Base-by-base conservation (phyloP, 2,888 invertebrate genomes). In the Aspidapion aeneum region DNA sequence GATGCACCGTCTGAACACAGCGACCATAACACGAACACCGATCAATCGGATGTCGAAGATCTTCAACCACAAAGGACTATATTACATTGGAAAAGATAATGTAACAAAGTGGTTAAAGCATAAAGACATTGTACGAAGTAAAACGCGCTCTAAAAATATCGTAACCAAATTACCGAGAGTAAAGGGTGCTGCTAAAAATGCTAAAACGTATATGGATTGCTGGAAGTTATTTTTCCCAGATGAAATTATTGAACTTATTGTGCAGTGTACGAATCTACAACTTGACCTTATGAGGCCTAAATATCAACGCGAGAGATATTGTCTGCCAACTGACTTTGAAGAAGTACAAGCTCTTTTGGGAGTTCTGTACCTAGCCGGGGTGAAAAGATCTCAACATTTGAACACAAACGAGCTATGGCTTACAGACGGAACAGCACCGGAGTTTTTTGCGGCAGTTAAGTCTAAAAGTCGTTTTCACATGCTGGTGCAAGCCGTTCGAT, bases 261-360 rank as follows among this genome's bases (percentile, higher is more conserved):
- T 19, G 17, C 19, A 59, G 50, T 59, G 18, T 21, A 59, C 59
- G 19, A 59, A 59, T 51, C n/a, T 21, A 9, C 9, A 59, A 58
- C 57, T 67, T 48, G 67, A 68, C 21, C 16, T n/a, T 21, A 59
- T 59, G 12, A 2, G 57, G 48, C 17, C n/a, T 9, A 64, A 70
- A 61, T 69, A 68, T 66, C 18, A 57, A 55, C 51, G 67, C 57
- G 62, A 63, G 35, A 66, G 69, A 57, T 64, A 71, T 58, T 59
- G 63, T 51, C 60, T 17, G n/a, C 56, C 50, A 48, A 71, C 69
- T 49, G 60, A 62, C 49, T n/a, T 66, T 55, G 56, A 49, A 50
- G 71, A 74, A 67, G 55, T 72, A 19, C 64, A 67, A 57, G 73
- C 69, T 50, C 71, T 74, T 62, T 71, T 74, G 63, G 70, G 72